phyloP scores from a whole-genome alignment of 2,888 invertebrate genomes.

The Plusia festucae region DNA sequence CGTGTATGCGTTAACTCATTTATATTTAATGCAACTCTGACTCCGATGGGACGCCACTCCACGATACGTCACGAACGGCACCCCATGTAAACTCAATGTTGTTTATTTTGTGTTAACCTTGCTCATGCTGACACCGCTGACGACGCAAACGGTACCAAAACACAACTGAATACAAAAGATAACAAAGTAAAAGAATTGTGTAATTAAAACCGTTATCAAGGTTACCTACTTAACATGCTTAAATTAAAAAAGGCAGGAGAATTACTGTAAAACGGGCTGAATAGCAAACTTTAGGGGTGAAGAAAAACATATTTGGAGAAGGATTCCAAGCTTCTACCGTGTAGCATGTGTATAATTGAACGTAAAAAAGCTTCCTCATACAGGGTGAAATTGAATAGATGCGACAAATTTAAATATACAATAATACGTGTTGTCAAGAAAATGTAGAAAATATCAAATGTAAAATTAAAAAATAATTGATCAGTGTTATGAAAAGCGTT shows the following conservation, averaged over 20 bases:
- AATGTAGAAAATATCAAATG: no score
- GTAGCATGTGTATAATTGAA: no score
- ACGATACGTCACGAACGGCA: conserved; percentile 27
- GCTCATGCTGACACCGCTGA: conserved; percentile 31
- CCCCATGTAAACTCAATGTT: conserved; percentile 34
- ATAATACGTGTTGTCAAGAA: no score
- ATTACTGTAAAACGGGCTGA: no score
- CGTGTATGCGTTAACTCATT: conserved; percentile 25
- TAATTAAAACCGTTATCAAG: conserved; percentile 3
- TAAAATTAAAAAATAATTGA: no score
- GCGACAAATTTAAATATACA: no score
- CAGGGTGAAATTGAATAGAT: no score
- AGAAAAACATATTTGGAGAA: no score
- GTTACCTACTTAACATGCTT: conserved; percentile 6
- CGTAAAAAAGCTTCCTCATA: no score
- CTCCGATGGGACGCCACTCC: conserved; percentile 14
- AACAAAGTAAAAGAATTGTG: conserved; percentile 2
- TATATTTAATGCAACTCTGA: conserved; percentile 44
- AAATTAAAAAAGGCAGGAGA: conserved; percentile 18
- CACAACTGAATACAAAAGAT: conserved; percentile 6
- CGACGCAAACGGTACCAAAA: conserved; percentile 22
- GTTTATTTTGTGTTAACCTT: conserved; percentile 34
- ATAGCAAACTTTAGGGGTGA: no score
- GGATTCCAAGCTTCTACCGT: no score
- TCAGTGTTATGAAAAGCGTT: no score